Conservation (phyloP, 2,797 vertebrate genomes). For the Enteromius afrohamiltoni region DNA sequence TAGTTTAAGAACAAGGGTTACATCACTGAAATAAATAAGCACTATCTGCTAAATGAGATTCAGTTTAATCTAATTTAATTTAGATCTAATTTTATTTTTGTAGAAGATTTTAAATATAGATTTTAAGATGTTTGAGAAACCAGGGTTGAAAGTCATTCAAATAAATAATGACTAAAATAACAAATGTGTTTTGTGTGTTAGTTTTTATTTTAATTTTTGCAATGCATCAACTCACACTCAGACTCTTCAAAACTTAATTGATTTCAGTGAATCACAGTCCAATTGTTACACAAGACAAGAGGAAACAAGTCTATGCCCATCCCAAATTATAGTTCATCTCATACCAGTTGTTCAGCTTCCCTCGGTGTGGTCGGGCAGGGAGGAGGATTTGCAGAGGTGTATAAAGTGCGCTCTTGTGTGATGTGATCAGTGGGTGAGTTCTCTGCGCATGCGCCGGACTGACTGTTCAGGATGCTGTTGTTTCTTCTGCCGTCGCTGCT, state of each 20-base stretch:
- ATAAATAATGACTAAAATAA: too few species aligned
- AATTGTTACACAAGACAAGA: neutral
- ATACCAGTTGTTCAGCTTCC: neutral
- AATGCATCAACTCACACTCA: neutral
- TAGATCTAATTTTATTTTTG: too few species aligned
- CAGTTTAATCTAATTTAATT: too few species aligned
- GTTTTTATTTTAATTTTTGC: neutral
- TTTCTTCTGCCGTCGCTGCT: neutral
- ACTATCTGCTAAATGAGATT: neutral
- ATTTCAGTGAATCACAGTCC: neutral
- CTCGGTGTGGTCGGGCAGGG: neutral
- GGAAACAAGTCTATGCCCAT: neutral
- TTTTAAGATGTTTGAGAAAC: too few species aligned
- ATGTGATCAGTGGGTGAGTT: neutral
- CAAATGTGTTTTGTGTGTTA: neutral
- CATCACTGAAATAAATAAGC: neutral
- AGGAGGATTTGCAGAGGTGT: neutral
- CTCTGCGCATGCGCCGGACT: neutral
- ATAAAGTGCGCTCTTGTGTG: neutral
- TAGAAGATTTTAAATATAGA: too few species aligned
- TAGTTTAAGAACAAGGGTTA: neutral
- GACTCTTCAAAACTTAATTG: neutral
- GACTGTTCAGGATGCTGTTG: slow-evolving; percentile 19
- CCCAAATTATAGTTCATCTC: neutral
- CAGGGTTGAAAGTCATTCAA: too few species aligned